These are phyloP conservation scores for Leptonema lineaticorne DNA, from an alignment of 1,140 invertebrate genomes.

Conservation along the genomic window DNA sequence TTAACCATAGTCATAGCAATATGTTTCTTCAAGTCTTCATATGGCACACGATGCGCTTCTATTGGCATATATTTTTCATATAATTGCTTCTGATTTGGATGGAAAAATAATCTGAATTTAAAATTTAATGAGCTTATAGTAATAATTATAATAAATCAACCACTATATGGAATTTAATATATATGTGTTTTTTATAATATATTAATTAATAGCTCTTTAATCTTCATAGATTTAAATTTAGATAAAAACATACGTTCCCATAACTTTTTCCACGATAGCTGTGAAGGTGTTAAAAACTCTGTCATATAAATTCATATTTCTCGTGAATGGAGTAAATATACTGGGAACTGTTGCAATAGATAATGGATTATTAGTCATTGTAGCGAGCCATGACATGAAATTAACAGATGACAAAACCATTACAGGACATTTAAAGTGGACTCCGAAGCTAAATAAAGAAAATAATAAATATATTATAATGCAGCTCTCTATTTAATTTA, in stretches of 20 bases:
- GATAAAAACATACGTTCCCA: neutral
- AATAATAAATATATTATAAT: neutral
- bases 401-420: slow-evolving; percentile 27
- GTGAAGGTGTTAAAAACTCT: slow-evolving; percentile 1
- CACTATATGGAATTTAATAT: too few relatives aligned
- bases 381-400: slow-evolving; percentile 34
- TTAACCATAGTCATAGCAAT: slow-evolving; percentile 27
- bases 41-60: slow-evolving; percentile 28
- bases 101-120: slow-evolving; percentile 3
- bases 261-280: neutral
- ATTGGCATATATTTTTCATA: slow-evolving; percentile 32
- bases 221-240: neutral
- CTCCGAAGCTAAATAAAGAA: slow-evolving; percentile 31
- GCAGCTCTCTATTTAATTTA: too few relatives aligned
- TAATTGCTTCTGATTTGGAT: slow-evolving; percentile 9
- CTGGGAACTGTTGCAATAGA: slow-evolving; percentile 28
- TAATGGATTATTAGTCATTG: slow-evolving; percentile 28
- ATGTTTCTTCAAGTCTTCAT: slow-evolving; percentile 22
- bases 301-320: slow-evolving; percentile 29
- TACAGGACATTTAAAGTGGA: slow-evolving; percentile 33
- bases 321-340: slow-evolving; percentile 25
- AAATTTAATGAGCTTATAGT: neutral
- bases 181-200: too few relatives aligned
- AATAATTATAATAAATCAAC: neutral
- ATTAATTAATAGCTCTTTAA: too few relatives aligned